A percentile compares a stretch with the other conserved stretches of the same genome.
phyloP scores from a whole-genome alignment of 2,888 invertebrate genomes.

The Leptopilina myrica region DNA sequence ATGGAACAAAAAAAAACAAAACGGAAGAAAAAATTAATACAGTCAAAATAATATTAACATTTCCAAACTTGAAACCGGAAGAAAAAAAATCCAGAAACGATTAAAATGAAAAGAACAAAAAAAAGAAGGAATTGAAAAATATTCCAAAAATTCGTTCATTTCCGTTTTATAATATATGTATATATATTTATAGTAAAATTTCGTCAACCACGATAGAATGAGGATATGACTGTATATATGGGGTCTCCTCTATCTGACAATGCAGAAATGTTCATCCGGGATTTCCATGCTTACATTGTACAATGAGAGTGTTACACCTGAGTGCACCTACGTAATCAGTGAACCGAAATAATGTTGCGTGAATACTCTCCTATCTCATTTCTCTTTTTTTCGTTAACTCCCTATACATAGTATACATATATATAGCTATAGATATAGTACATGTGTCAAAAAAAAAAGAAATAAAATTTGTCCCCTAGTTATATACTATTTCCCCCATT shows the following conservation, averaged over 20 bases:
- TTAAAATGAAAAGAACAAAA: background rate
- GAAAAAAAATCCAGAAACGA: too few species aligned
- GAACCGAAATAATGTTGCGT: slow-evolving; percentile 51
- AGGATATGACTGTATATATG: slow-evolving; percentile 24
- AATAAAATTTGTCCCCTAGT: background rate
- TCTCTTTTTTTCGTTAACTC: slow-evolving; percentile 14
- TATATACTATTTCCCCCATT: background rate
- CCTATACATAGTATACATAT: background rate
- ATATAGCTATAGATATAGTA: slow-evolving; percentile 15
- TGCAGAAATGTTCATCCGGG: slow-evolving; percentile 54
- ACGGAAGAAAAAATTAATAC: too few species aligned
- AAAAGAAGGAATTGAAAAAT: background rate
- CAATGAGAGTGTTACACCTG: slow-evolving; percentile 50
- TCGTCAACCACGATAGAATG: slow-evolving; percentile 28
- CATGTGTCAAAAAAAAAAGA: background rate
- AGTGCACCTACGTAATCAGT: slow-evolving; percentile 53
- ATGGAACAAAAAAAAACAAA: too few species aligned
- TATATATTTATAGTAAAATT: slow-evolving; percentile 9
- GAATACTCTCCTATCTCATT: slow-evolving; percentile 27
- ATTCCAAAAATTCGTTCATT: slow-evolving; percentile 3
- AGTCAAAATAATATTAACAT: too few species aligned
- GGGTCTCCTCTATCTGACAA: slow-evolving; percentile 44
- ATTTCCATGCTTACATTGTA: slow-evolving; percentile 54
- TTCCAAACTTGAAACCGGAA: too few species aligned
- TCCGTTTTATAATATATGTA: background rate